Conservation (phyloP, 2,888 invertebrate species). For the Drosophila vallismaia region DNA sequence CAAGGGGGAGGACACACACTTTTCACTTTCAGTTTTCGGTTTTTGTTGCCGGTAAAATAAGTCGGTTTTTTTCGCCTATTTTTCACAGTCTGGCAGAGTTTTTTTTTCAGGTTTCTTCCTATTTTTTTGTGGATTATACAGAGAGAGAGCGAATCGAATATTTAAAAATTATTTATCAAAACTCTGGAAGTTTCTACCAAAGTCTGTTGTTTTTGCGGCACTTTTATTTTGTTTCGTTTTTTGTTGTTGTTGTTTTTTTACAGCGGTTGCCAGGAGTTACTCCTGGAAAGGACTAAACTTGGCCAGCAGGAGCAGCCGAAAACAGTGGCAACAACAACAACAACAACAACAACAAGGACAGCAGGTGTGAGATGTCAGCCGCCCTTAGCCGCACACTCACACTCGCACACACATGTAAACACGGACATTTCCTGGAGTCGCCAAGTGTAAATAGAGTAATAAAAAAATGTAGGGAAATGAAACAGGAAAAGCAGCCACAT, state of each 20-base stretch:
- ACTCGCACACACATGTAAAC: constrained; percentile 24
- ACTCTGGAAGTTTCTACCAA: background rate
- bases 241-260: constrained; percentile 33
- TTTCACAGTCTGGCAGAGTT: constrained; percentile 2
- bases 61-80: background rate
- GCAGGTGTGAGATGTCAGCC: constrained; percentile 56
- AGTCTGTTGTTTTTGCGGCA: background rate
- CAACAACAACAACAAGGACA: constrained; percentile 23
- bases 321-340: constrained; percentile 14
- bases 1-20: constrained; percentile 9
- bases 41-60: constrained; percentile 27
- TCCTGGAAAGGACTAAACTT: constrained; percentile 36
- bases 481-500: constrained; percentile 50
- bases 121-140: constrained; percentile 11
- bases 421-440: constrained; percentile 24
- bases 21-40: constrained; percentile 30
- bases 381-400: constrained; percentile 26
- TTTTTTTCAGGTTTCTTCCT: background rate
- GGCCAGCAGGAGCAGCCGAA: constrained; percentile 46
- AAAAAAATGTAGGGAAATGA: constrained; percentile 55
- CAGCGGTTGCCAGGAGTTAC: constrained; percentile 60
- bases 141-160: background rate
- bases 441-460: constrained; percentile 69
- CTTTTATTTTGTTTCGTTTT: constrained; percentile 14
- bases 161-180: background rate